These are phyloP conservation scores for Graptemys geographica DNA, from an alignment of 2,797 vertebrate species.

Conservation along the genomic window DNA sequence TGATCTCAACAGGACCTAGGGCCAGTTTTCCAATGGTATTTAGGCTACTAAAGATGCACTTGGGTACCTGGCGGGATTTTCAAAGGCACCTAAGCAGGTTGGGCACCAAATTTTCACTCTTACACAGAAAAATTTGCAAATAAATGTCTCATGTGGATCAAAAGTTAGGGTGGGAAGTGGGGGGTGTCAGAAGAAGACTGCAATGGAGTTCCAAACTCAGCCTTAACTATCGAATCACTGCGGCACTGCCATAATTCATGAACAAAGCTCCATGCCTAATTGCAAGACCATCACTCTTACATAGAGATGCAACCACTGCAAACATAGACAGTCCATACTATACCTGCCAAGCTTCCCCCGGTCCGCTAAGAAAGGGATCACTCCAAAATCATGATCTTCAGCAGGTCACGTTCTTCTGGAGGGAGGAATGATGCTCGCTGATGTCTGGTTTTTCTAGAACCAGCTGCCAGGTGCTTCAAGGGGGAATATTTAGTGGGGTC, in stretches of 20 bases:
- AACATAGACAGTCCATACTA: not conserved
- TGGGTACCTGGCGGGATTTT: not conserved
- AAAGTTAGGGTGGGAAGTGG: not conserved
- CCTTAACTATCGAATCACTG: not conserved
- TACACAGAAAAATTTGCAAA: not conserved
- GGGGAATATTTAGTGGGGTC: not conserved
- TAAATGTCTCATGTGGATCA: not conserved
- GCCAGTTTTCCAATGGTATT: not conserved
- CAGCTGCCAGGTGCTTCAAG: not conserved
- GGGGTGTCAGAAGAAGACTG: not conserved
- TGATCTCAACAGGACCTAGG: not conserved
- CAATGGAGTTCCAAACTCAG: not conserved
- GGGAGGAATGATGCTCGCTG: not conserved
- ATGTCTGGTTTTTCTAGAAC: not conserved
- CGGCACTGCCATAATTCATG: not conserved
- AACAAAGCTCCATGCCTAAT: not conserved
- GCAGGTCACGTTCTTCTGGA: not conserved
- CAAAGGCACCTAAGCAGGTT: not conserved
- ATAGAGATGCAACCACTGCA: not conserved
- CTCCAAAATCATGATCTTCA: not conserved
- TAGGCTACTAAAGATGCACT: not conserved
- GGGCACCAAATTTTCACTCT: not conserved
- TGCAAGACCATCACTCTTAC: not conserved
- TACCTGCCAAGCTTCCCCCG: not conserved
- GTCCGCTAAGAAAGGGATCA: not conserved